Evolutionary conservation across 2,113 vertebrate species (phyloP).

Genomic region (Caracal caracal): DNA sequence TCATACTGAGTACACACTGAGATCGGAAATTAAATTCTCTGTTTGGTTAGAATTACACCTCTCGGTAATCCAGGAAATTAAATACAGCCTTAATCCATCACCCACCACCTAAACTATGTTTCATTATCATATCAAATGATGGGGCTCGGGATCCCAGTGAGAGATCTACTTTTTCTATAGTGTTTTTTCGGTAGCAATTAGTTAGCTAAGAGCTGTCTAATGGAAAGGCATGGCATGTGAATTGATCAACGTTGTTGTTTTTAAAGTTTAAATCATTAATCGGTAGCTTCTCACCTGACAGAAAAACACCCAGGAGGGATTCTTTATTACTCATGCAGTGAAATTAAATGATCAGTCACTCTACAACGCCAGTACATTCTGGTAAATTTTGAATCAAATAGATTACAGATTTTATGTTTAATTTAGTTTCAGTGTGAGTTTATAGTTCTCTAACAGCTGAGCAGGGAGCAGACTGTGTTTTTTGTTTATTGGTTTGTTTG

Average conservation of each 20-base stretch:
- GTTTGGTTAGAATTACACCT: conserved; percentile 25
- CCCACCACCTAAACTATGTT: neutral
- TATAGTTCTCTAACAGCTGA: conserved; percentile 77
- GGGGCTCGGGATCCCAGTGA: neutral
- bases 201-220: conserved; percentile 45
- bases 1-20: neutral
- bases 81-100: conserved; percentile 29
- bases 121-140: neutral
- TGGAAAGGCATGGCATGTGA: accelerated
- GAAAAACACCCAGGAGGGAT: conserved; percentile 44
- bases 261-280: conserved; percentile 67
- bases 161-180: neutral
- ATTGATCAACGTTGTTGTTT: neutral
- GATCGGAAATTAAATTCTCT: conserved; percentile 30
- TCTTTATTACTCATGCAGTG: conserved; percentile 8
- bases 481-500: neutral
- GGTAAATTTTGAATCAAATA: conserved; percentile 76
- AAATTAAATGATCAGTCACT: conserved; percentile 53
- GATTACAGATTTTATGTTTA: conserved; percentile 70
- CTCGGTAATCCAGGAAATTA: conserved; percentile 69
- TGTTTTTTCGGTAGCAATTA: neutral
- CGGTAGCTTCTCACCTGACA: conserved; percentile 58
- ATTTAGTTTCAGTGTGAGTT: conserved; percentile 66
- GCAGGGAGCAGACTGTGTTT: conserved; percentile 54
- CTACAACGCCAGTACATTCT: neutral